Evolutionary conservation across 92 coral and sea anemone species (phyloP).

Genomic region (Plumapathes pennacea): DNA sequence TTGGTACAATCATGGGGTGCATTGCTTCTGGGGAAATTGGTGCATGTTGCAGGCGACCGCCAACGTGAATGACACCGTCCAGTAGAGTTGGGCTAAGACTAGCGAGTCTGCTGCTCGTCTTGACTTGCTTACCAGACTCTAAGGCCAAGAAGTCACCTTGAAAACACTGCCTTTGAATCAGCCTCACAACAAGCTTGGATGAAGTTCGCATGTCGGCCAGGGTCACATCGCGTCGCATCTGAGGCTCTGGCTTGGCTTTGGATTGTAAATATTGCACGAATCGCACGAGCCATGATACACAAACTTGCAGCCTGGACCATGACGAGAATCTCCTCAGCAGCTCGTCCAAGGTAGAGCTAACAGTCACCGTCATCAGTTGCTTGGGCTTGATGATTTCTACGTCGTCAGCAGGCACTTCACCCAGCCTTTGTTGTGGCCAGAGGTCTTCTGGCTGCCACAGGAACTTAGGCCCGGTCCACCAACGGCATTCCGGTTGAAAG

Average conservation of each 20-base stretch:
- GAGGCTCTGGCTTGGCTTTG: neutral
- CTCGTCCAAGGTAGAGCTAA: neutral
- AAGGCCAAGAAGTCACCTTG: constrained; percentile 22
- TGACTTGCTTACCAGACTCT: neutral
- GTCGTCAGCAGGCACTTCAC: constrained; percentile 6
- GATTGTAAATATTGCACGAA: constrained; percentile 7
- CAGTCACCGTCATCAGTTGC: neutral
- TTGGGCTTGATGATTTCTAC: constrained; percentile 31
- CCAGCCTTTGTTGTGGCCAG: constrained; percentile 35
- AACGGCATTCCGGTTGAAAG: constrained; percentile 31
- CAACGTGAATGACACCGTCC: constrained; percentile 20
- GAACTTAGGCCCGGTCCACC: constrained; percentile 52
- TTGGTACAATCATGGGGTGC: constrained; percentile 23
- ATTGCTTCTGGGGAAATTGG: constrained; percentile 25
- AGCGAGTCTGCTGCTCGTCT: neutral
- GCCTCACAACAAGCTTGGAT: constrained; percentile 2
- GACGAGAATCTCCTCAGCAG: constrained; percentile 19
- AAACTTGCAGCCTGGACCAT: constrained; percentile 29
- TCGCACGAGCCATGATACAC: constrained; percentile 28
- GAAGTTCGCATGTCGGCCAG: constrained; percentile 38
- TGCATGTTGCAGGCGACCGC: constrained; percentile 31
- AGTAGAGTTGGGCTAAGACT: constrained; percentile 13
- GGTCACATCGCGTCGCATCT: constrained; percentile 1
- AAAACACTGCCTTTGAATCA: constrained; percentile 36
- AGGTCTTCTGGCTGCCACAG: constrained; percentile 21